Evolutionary conservation across 2,113 vertebrate species (phyloP), one percentile per base, ranked within the genome.

Genomic region (Chloroceryle aenea): DNA sequence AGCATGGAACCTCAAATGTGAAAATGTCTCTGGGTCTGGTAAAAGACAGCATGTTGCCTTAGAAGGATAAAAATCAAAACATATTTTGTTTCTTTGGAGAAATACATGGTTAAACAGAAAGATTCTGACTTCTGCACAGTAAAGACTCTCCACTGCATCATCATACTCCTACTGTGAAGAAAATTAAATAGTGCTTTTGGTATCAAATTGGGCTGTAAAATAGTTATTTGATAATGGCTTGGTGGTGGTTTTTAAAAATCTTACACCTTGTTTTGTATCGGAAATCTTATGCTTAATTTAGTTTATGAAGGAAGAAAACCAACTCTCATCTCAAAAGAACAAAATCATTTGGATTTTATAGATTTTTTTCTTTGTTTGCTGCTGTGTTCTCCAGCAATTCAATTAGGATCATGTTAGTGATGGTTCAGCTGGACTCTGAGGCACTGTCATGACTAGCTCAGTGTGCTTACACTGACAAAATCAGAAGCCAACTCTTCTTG

Each of bases 351-450:
- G 14, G 16, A 45, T 86, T 85, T 90, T 42, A 23, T 9, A 30
- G 0, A 1, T 5, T 38, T 62, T 61, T 62, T 61, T 75, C 0
- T 1, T 5, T 40, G 56, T 61, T 79, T 73, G 19, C 40, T 6
- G 6, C 20, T 50, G 1, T 43, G 26, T 45, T 87, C 18, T 62
- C 48, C 40, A 56, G 30, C 50, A 32, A 22, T 66, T 90, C 42
- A 34, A 10, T 71, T 85, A 63, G 7, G 7, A 23, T 56, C 11
- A 15, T 34, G 13, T 56, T 80, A 84, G 25, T 50, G 56, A 42
- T 68, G 22, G 40, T 77, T 78, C 0, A 0, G 10, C 19, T 80
- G 32, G 16, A 47, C 63, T 73, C 58, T 66, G 63, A 77, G 50
- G 45, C 27, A 53, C 30, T 40, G 18, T 62, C 7, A 25, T 9